Evolutionary conservation across 2,113 vertebrate genomes (phyloP), one percentile per base, ranked within the genome.

Genomic region (Spilogale gracilis): DNA sequence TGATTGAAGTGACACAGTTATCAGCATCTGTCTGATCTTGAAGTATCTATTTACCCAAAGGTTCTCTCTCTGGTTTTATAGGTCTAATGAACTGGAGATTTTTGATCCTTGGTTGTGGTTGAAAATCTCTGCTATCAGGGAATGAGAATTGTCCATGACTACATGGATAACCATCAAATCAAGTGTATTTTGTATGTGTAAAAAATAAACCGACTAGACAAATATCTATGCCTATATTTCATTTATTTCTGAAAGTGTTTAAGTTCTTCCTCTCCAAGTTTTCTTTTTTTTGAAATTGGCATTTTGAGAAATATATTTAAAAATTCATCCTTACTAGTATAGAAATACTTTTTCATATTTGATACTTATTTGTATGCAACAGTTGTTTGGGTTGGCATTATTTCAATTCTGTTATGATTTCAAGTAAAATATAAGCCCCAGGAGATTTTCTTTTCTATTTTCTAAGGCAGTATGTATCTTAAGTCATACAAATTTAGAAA

Each of bases 401-500:
- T 92, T 96, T 96, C 43, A 92, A 71, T 4, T 65, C 14, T 3
- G 2, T 61, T 89, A 58, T 43, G 61, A 83, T 38, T 61, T 61
- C 91, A 94, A 95, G 8, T 1, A 58, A 93, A 95, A 38, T 76
- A 0, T 63, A 89, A 60, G 8, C 16, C 67, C 17, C 38, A 10
- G 8, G 17, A 65, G 76, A 76, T n/a, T 86, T 89, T 48, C 9
- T 86, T 80, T 95, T 83, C 65, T 93, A 1, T 45, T 85, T 81
- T 78, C 73, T 82, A 5, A 52, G 54, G 50, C 4, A 96, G 7
- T 76, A 79, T 89, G 50, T 45, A 48, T 86, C 10, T 91, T 86
- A 88, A 92, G 80, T 85, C 63, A 38, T 52, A 87, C 50, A 96
- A 54, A 95, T 93, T 94, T 89, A 94, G 45, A 95, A 96, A 83